Conservation (phyloP, 2,113 vertebrate genomes). For the Circaetus cinerascens region DNA sequence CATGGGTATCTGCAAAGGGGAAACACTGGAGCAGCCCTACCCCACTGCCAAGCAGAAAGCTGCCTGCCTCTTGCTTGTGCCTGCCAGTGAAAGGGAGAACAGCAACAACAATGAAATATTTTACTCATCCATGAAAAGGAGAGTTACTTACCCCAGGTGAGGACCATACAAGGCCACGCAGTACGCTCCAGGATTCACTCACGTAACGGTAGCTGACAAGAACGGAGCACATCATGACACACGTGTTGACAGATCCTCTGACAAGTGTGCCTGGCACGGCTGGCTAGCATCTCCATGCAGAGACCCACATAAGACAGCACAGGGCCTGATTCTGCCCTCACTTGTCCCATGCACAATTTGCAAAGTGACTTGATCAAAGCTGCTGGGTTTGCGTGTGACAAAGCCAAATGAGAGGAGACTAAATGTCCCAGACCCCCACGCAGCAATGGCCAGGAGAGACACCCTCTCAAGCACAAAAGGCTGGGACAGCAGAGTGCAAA, state of each 20-base stretch:
- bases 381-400: not conserved
- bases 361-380: not conserved
- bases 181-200: not conserved
- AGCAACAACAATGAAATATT: not conserved
- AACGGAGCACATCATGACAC: accelerated
- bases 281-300: not conserved
- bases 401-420: not conserved
- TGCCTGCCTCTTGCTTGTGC: not conserved
- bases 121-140: not conserved
- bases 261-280: accelerated
- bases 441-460: not conserved
- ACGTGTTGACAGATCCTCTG: not conserved
- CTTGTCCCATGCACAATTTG: not conserved
- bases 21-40: not conserved
- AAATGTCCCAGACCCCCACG: not conserved
- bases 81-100: not conserved
- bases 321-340: not conserved
- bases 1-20: not conserved
- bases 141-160: not conserved
- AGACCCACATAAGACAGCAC: not conserved
- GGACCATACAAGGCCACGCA: not conserved
- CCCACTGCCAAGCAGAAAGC: not conserved
- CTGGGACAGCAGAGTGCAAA: not conserved
- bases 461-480: not conserved
- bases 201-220: not conserved